These are phyloP conservation scores for Drosophila ficusphila DNA, from an alignment of 1,140 invertebrate genomes.

Conservation along the genomic window DNA sequence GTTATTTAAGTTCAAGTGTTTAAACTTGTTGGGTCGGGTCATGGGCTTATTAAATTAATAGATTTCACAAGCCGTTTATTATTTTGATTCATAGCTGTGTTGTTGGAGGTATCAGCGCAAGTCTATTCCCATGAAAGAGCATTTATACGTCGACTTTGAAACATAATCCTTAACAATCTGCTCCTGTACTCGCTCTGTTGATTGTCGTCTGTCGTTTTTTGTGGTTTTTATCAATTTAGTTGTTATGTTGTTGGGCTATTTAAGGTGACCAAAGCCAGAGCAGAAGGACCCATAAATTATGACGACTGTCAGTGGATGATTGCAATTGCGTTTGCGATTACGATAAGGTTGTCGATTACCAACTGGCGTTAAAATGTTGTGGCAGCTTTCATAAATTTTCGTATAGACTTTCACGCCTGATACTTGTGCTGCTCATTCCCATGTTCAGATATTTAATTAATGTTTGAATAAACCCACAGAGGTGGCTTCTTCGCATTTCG, in stretches of 20 bases:
- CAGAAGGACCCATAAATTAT: slow-evolving; percentile 70
- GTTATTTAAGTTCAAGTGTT: too few relatives aligned
- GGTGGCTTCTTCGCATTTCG: slow-evolving; percentile 39
- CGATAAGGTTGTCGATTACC: slow-evolving; percentile 47
- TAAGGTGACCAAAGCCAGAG: slow-evolving; percentile 24
- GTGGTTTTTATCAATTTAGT: slow-evolving; percentile 75
- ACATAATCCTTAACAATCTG: slow-evolving; percentile 1
- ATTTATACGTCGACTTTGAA: background rate
- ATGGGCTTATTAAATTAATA: too few relatives aligned
- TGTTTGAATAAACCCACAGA: slow-evolving; percentile 52
- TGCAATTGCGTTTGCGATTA: slow-evolving; percentile 44
- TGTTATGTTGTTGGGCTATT: slow-evolving; percentile 61
- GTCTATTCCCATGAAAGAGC: background rate
- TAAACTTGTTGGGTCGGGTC: too few relatives aligned
- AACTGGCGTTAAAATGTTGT: slow-evolving; percentile 59
- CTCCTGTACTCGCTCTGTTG: slow-evolving; percentile 32
- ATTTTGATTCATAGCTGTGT: too few relatives aligned
- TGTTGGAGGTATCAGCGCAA: too few relatives aligned
- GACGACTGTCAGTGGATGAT: slow-evolving; percentile 61
- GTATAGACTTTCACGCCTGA: slow-evolving; percentile 37
- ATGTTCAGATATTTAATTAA: slow-evolving; percentile 61
- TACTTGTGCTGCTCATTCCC: slow-evolving; percentile 41
- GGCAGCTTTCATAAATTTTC: slow-evolving; percentile 66
- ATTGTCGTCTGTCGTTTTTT: slow-evolving; percentile 44
- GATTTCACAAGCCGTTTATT: too few relatives aligned